phyloP scores from a whole-genome alignment of 2,888 invertebrate genomes.

The Lasioglossum figueresi region DNA sequence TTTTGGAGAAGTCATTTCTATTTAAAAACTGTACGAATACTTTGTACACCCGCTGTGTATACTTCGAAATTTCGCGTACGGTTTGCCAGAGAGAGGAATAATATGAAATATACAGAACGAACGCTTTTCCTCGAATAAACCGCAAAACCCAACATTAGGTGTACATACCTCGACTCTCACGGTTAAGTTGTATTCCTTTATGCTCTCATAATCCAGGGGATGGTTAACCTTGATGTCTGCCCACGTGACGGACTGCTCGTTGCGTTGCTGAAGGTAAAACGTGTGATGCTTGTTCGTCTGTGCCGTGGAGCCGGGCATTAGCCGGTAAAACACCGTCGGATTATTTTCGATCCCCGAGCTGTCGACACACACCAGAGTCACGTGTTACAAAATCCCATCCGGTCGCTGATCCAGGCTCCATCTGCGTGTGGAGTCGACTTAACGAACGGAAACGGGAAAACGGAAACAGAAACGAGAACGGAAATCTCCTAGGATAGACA shows the following conservation, averaged over 20 bases:
- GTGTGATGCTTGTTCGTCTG: constrained; percentile 98
- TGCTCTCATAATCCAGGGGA: constrained; percentile 96
- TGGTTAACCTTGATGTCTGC: constrained; percentile 98
- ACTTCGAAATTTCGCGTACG: background rate
- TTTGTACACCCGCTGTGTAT: no score
- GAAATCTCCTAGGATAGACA: constrained; percentile 73
- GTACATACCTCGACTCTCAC: constrained; percentile 97
- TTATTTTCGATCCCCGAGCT: constrained; percentile 98
- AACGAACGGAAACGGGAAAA: constrained; percentile 76
- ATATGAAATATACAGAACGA: no score
- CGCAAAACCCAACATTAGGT: constrained; percentile 68
- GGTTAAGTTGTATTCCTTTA: constrained; percentile 97
- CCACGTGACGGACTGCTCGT: constrained; percentile 96
- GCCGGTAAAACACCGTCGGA: constrained; percentile 96
- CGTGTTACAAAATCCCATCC: constrained; percentile 57
- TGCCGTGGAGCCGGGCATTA: constrained; percentile 97
- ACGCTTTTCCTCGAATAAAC: background rate
- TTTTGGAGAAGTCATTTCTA: no score
- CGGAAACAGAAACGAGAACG: constrained; percentile 82
- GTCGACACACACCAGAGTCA: constrained; percentile 79
- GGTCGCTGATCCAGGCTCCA: constrained; percentile 23
- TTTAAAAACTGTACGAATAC: no score
- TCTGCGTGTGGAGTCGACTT: constrained; percentile 58
- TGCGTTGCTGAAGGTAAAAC: constrained; percentile 97
- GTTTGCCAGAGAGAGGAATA: no score